Percentiles rank a stretch among this genome's conserved stretches.
Conservation (phyloP, 1,140 invertebrate species). For the Orius insidiosus region DNA sequence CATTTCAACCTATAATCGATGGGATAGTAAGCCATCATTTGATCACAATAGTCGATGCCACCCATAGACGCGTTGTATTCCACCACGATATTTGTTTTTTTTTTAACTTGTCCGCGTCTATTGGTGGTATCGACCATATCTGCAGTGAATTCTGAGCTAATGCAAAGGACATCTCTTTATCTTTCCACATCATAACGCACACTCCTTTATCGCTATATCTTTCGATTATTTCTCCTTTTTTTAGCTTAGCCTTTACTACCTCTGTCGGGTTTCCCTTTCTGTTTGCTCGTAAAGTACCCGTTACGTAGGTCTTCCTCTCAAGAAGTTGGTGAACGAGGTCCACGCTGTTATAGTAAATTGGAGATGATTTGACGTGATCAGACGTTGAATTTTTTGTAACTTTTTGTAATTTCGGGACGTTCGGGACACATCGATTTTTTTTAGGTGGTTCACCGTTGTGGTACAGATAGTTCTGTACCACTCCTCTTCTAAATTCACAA, state of each 20-base stretch:
- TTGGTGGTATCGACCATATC: too few relatives aligned
- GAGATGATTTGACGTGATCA: too few relatives aligned
- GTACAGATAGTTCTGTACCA: slow-evolving; percentile 3
- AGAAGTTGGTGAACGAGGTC: too few relatives aligned
- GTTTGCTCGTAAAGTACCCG: slow-evolving; percentile 15
- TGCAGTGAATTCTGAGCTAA: slow-evolving; percentile 16
- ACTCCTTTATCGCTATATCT: slow-evolving; percentile 15
- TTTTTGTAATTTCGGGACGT: too few relatives aligned
- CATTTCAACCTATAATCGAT: too few relatives aligned
- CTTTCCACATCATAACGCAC: slow-evolving; percentile 20
- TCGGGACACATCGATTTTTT: not conserved
- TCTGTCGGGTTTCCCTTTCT: slow-evolving; percentile 14
- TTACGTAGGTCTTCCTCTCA: slow-evolving; percentile 15
- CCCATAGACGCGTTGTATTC: too few relatives aligned
- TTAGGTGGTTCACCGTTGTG: not conserved
- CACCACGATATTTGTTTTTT: too few relatives aligned
- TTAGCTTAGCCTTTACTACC: slow-evolving; percentile 16
- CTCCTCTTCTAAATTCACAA: not conserved
- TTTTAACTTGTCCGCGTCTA: too few relatives aligned
- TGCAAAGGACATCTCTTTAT: slow-evolving; percentile 20
- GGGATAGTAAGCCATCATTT: too few relatives aligned
- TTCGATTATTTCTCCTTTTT: slow-evolving; percentile 17
- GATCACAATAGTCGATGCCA: too few relatives aligned
- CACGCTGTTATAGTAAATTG: too few relatives aligned
- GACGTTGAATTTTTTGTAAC: too few relatives aligned